Evolutionary conservation across 2,888 invertebrate genomes (phyloP).

Genomic region (Orgyia antiqua): DNA sequence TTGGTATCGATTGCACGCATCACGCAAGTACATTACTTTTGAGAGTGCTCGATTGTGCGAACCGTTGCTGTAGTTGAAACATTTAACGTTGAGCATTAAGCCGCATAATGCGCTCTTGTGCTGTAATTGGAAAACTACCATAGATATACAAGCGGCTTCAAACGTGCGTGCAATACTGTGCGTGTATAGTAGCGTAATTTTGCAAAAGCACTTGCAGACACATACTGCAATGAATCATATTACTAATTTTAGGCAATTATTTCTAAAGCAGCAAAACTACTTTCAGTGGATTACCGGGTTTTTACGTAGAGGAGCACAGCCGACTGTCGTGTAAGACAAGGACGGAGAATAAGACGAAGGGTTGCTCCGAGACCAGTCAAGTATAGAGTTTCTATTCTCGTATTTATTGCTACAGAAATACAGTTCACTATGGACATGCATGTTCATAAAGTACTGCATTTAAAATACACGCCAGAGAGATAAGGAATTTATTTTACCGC

Average conservation of each 20-base stretch:
- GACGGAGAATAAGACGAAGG: conserved; percentile 79
- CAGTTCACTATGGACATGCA: conserved; percentile 60
- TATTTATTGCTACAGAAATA: conserved; percentile 40
- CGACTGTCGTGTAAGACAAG: conserved; percentile 76
- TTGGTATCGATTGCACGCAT: no score
- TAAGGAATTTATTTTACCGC: conserved; percentile 69
- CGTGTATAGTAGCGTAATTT: no score
- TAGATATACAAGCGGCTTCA: no score
- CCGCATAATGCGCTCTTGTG: no score
- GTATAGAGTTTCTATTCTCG: conserved; percentile 52
- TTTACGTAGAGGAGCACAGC: conserved; percentile 63
- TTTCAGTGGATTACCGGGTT: conserved; percentile 31
- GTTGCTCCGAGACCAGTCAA: conserved; percentile 74
- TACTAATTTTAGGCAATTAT: conserved; percentile 2
- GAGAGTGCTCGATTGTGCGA: no score
- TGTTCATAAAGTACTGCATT: conserved; percentile 72
- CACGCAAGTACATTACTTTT: no score
- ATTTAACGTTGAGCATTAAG: no score
- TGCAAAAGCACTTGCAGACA: no score
- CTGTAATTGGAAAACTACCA: no score
- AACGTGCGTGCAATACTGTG: no score
- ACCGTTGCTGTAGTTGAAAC: no score
- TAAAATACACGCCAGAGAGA: conserved; percentile 75
- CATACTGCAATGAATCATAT: no score
- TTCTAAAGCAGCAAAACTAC: conserved; percentile 11